Percentiles rank a stretch among this genome's conserved stretches.
Conservation (phyloP, 1,140 invertebrate species). For the Platyura marginata region DNA sequence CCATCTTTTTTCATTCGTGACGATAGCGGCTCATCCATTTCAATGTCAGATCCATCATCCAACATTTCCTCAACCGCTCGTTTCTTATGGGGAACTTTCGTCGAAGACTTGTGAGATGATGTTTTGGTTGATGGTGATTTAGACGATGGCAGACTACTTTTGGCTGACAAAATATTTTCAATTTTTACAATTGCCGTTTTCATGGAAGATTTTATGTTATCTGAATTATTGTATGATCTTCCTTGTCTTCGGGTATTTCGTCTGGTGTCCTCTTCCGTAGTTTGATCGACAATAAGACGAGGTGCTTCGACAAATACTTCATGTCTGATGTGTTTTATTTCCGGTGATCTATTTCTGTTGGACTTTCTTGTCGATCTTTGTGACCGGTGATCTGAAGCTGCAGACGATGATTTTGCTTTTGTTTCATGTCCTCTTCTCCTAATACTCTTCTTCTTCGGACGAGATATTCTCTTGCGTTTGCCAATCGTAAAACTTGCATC, state of each 20-base stretch:
- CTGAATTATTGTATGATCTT: not conserved
- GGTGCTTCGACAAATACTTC: conserved; percentile 1
- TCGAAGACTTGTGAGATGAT: conserved; percentile 3
- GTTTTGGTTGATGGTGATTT: not conserved
- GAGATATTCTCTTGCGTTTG: conserved; percentile 1
- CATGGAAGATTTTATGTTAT: no score
- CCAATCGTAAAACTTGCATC: conserved; percentile 7
- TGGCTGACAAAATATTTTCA: no score
- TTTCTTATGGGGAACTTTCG: conserved; percentile 4
- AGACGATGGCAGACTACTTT: no score
- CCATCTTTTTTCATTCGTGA: conserved; percentile 11
- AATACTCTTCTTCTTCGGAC: not conserved
- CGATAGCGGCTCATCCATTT: conserved; percentile 10
- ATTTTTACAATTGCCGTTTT: no score
- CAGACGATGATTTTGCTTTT: not conserved
- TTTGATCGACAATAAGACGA: not conserved
- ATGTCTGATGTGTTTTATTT: conserved; percentile 9
- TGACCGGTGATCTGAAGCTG: not conserved
- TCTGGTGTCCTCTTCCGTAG: not conserved
- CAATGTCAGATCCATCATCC: conserved; percentile 6
- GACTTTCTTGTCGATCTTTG: not conserved
- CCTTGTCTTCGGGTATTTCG: not conserved
- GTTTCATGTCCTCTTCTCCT: not conserved
- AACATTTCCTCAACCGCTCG: not conserved
- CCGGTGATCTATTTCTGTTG: conserved; percentile 7